Base-by-base conservation (phyloP, 2,113 vertebrate species). In the Hydrochoerus hydrochaeris region DNA sequence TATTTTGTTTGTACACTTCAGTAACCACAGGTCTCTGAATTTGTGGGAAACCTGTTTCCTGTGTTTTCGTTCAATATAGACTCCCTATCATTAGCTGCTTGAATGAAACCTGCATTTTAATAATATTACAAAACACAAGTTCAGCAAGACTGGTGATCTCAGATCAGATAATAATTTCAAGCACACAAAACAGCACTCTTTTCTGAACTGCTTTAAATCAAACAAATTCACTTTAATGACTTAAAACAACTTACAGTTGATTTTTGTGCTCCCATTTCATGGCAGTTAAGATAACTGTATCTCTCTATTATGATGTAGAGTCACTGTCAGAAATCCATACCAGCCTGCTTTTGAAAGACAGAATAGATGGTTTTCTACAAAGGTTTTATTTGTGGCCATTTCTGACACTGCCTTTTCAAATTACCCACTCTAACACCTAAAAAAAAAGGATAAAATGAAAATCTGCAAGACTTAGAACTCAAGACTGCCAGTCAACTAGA, bases 211-310 rank as follows among this genome's bases (percentile, higher is more conserved):
- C 46, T 28, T 44, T 85, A 65, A 95, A 94, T 85, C 54, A 91
- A 88, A 83, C 46, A 85, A 83, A 94, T 77, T 67, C 58, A 92
- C 88, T 93, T 92, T 52, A 88, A 82, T 93, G 77, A 57, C 46
- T 32, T 71, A 41, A 94, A 82, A 88, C 11, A n/a, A 90, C 24
- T 73, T 94, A 85, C 17, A 46, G 28, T 57, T 71, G 77, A 94
- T 44, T 90, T 90, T 78, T 32, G 95, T 85, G 38, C 9, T 90
- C 41, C 69, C 17, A 67, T 94, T 91, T 85, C 77, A 49, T 41
- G 77, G 85, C 75, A 85, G 88, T 90, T 88, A 94, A 94, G 41
- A 78, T 90, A 91, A 87, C 6, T 13, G 0, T 46, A 63, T 91
- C 92, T 93, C 63, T 46, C 17, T 85, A 46, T 16, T 90, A 58